These are phyloP conservation scores for Scaeva pyrastri DNA, from an alignment of 2,888 invertebrate genomes.

Conservation along the genomic window DNA sequence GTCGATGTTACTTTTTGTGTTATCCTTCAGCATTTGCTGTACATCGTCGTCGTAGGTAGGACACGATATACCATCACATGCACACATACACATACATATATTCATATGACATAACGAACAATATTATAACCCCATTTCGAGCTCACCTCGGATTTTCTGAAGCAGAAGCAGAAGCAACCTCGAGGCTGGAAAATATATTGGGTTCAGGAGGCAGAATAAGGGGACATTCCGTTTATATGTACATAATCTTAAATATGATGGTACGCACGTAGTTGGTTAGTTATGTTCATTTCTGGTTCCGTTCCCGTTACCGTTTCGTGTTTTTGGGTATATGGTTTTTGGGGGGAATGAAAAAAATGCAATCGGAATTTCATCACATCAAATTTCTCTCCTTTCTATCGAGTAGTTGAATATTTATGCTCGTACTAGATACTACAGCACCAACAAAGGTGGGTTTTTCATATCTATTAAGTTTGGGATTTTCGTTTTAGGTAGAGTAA, in stretches of 20 bases:
- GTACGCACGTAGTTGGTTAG: conserved; percentile 35
- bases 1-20: conserved; percentile 63
- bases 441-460: background rate
- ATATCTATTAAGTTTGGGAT: background rate
- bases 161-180: too few relatives aligned
- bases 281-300: conserved; percentile 34
- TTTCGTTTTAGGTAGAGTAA: background rate
- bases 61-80: background rate
- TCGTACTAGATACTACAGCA: too few relatives aligned
- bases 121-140: conserved; percentile 65
- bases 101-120: conserved; percentile 65
- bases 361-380: conserved; percentile 51
- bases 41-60: background rate
- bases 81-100: background rate
- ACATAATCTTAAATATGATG: conserved; percentile 12
- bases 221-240: background rate
- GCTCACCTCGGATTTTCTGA: background rate
- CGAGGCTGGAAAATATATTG: background rate
- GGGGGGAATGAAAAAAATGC: conserved; percentile 2
- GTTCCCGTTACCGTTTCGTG: background rate
- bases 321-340: too few relatives aligned
- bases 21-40: conserved; percentile 56
- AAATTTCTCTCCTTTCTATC: conserved; percentile 18
- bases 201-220: background rate
- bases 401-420: too few relatives aligned